phyloP scores from a whole-genome alignment of 1,140 invertebrate species.

The Drosophila willistoni region DNA sequence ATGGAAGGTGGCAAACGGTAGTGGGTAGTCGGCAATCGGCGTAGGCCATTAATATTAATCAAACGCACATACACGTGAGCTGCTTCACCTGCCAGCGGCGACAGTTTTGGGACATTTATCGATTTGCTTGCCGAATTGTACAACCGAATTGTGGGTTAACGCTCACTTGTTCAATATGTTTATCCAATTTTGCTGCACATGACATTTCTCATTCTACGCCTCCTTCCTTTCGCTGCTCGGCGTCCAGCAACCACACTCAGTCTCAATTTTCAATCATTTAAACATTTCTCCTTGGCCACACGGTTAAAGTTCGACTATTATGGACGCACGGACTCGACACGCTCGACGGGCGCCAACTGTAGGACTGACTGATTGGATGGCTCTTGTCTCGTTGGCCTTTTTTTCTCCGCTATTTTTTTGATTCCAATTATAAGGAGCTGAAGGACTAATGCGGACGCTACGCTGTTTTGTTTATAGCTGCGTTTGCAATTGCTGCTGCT shows the following conservation, averaged over 20 bases:
- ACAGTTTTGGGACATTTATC: constrained; percentile 53
- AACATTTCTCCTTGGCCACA: constrained; percentile 24
- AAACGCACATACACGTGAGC: constrained; percentile 65
- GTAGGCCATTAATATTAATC: constrained; percentile 47
- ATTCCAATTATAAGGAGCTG: constrained; percentile 63
- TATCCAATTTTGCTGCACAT: constrained; percentile 19
- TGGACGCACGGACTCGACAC: constrained; percentile 27
- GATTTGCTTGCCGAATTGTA: constrained; percentile 73
- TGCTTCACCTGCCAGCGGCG: constrained; percentile 30
- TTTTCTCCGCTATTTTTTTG: constrained; percentile 37
- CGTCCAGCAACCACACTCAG: constrained; percentile 13
- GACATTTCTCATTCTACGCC: not conserved
- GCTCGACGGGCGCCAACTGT: constrained; percentile 55
- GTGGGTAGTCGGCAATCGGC: constrained; percentile 13
- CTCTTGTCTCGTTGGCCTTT: constrained; percentile 39
- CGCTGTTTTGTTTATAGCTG: constrained; percentile 70
- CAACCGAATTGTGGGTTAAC: constrained; percentile 33
- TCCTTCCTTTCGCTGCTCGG: not conserved
- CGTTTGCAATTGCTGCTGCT: constrained; percentile 49
- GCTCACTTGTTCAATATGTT: constrained; percentile 49
- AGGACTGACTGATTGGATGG: constrained; percentile 65
- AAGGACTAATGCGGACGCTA: constrained; percentile 48
- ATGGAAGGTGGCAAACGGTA: not conserved
- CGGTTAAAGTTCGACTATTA: not conserved
- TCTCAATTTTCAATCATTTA: constrained; percentile 44